A percentile compares a stretch with the other conserved stretches of the same genome.
phyloP scores from a whole-genome alignment of 1,140 invertebrate species.

The Goniozus legneri region DNA sequence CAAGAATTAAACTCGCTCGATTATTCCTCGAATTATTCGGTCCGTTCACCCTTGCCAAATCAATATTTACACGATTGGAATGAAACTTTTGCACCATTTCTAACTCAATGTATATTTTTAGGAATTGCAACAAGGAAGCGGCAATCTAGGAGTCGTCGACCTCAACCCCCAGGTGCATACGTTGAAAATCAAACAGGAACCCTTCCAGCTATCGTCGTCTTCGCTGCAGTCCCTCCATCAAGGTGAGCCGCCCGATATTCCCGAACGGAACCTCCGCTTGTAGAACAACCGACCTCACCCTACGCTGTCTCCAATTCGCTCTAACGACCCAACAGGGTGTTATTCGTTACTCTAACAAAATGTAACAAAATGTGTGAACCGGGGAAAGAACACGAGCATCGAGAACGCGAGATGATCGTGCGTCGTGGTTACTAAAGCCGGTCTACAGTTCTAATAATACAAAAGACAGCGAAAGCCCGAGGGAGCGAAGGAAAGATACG shows the following conservation, averaged over 20 bases:
- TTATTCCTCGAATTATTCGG: too few species aligned
- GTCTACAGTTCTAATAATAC: slow-evolving; percentile 47
- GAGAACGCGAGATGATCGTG: neutral
- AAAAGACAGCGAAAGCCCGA: slow-evolving; percentile 18
- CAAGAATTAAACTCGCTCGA: too few species aligned
- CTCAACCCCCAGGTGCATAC: slow-evolving; percentile 32
- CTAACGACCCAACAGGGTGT: too few species aligned
- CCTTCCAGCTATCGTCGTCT: slow-evolving; percentile 37
- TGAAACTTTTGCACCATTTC: too few species aligned
- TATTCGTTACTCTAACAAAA: too few species aligned
- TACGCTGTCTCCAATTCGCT: too few species aligned
- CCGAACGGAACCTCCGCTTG: too few species aligned
- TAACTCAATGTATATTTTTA: slow-evolving; percentile 18
- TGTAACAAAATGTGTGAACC: too few species aligned
- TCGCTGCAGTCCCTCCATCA: slow-evolving; percentile 40
- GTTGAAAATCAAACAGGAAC: slow-evolving; percentile 46
- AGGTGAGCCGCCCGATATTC: too few species aligned
- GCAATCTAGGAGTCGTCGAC: slow-evolving; percentile 24
- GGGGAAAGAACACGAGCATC: neutral
- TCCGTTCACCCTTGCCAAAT: slow-evolving; percentile 26
- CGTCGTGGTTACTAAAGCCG: slow-evolving; percentile 9
- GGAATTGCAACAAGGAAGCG: slow-evolving; percentile 43
- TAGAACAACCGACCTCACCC: too few species aligned
- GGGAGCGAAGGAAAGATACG: slow-evolving; percentile 16
- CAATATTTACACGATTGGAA: too few species aligned